phyloP scores from a whole-genome alignment of 2,113 vertebrate genomes.

The Bolborhynchus lineola region DNA sequence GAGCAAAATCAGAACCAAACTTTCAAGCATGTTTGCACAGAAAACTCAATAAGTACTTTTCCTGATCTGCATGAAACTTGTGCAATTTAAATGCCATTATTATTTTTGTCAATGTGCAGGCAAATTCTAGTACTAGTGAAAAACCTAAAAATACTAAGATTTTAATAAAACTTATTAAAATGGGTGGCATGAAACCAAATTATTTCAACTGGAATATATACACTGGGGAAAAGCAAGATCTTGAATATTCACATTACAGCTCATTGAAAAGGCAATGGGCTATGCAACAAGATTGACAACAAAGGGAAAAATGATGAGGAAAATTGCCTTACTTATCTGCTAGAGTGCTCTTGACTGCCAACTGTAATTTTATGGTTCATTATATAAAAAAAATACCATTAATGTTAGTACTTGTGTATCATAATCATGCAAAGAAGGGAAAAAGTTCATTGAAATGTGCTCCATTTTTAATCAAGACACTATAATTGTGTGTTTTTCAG shows the following conservation, averaged over 20 bases:
- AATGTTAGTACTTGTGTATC: constrained; percentile 65
- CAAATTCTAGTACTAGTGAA: neutral
- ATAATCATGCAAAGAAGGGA: constrained; percentile 50
- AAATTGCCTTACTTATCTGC: constrained; percentile 77
- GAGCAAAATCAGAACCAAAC: neutral
- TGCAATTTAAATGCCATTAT: neutral
- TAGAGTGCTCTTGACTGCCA: constrained; percentile 70
- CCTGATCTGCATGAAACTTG: neutral
- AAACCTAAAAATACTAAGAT: neutral
- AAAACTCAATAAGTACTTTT: neutral
- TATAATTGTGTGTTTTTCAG: constrained; percentile 69
- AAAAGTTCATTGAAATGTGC: constrained; percentile 50
- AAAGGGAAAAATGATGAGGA: constrained; percentile 73
- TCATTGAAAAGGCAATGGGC: constrained; percentile 73
- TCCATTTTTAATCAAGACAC: constrained; percentile 71
- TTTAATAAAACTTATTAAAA: constrained; percentile 47
- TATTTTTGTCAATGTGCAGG: neutral
- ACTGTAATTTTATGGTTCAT: constrained; percentile 75
- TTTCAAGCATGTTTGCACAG: constrained; percentile 16
- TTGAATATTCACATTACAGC: constrained; percentile 68
- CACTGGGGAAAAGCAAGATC: constrained; percentile 25
- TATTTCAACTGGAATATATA: constrained; percentile 55
- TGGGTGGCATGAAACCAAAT: constrained; percentile 29
- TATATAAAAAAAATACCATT: constrained; percentile 68
- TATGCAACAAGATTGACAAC: constrained; percentile 74